Evolutionary conservation across 2,113 vertebrate genomes (phyloP).

Genomic region (Pyrgilauda ruficollis): DNA sequence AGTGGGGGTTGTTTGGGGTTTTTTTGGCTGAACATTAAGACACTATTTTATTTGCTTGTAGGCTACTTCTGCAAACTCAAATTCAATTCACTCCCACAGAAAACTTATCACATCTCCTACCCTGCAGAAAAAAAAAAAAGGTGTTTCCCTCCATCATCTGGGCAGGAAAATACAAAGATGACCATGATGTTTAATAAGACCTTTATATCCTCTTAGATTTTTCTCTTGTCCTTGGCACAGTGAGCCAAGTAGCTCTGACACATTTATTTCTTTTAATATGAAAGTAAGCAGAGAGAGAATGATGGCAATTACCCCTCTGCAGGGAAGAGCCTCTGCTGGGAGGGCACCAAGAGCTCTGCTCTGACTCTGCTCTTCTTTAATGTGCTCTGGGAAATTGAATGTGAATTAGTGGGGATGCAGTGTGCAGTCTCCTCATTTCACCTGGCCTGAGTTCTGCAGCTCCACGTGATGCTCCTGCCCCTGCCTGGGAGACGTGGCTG

Average conservation of each 20-base stretch:
- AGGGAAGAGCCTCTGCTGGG: neutral
- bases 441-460: neutral
- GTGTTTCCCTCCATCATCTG: neutral
- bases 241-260: neutral
- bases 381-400: neutral
- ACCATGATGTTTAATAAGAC: neutral
- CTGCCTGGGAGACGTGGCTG: neutral
- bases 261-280: neutral
- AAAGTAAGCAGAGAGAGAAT: neutral
- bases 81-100: neutral
- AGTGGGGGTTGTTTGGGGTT: neutral
- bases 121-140: neutral
- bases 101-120: neutral
- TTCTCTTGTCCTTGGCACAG: neutral
- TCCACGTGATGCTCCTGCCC: neutral
- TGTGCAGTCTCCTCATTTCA: neutral
- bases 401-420: neutral
- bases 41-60: neutral
- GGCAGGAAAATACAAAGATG: neutral
- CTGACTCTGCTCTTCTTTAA: neutral
- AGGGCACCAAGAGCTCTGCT: neutral
- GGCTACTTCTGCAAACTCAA: neutral
- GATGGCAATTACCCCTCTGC: neutral
- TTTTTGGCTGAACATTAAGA: neutral
- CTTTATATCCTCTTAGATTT: neutral